Evolutionary conservation across 1,140 invertebrate species (phyloP).

Genomic region (Heliconius eleuchia): DNA sequence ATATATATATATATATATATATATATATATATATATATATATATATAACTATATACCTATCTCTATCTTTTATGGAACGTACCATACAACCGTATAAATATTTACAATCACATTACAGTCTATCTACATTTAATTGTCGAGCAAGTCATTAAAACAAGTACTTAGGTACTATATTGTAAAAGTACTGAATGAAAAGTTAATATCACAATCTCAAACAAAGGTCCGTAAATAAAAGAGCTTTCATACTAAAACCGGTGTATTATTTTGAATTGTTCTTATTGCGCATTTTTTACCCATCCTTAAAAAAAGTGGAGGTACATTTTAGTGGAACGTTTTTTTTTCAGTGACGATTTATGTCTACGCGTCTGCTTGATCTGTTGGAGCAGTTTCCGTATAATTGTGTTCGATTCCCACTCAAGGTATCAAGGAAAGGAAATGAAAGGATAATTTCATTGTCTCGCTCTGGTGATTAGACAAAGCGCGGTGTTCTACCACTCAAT

Average conservation of each 20-base stretch:
- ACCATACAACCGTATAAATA: background rate
- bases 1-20: no score
- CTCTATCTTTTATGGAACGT: background rate
- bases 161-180: slow-evolving; percentile 1
- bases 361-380: no score
- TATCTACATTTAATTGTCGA: slow-evolving; percentile 12
- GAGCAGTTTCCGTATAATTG: no score
- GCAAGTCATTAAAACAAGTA: slow-evolving; percentile 17
- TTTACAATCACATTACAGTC: background rate
- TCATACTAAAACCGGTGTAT: slow-evolving; percentile 2
- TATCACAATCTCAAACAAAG: slow-evolving; percentile 18
- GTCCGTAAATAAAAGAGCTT: slow-evolving; percentile 17
- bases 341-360: background rate
- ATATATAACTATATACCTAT: no score
- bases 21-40: no score
- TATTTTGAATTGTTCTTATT: slow-evolving; percentile 13
- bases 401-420: no score
- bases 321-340: background rate
- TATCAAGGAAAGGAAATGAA: no score
- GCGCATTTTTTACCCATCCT: background rate
- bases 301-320: background rate
- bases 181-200: slow-evolving; percentile 18
- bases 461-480: no score
- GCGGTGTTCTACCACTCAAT: no score
- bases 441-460: no score